These are phyloP conservation scores for Hydriomena furcata DNA, from an alignment of 2,888 invertebrate genomes.

Conservation along the genomic window DNA sequence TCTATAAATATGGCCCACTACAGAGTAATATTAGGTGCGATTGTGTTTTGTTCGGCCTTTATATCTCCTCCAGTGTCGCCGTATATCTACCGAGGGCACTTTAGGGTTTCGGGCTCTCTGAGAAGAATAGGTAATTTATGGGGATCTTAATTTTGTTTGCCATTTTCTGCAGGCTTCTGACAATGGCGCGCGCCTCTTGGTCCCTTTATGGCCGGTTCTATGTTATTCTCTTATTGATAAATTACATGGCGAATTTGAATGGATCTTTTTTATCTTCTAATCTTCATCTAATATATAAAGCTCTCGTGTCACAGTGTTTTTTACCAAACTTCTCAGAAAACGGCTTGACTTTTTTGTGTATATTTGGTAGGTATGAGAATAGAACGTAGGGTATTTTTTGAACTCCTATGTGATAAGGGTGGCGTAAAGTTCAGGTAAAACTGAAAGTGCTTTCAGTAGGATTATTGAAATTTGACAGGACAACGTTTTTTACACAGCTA, in stretches of 20 bases:
- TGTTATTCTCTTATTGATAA: constrained; percentile 4
- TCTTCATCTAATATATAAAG: no score
- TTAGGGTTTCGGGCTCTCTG: constrained; percentile 34
- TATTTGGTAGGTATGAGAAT: no score
- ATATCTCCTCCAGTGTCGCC: constrained; percentile 34
- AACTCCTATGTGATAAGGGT: no score
- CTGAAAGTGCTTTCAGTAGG: no score
- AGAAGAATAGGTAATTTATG: constrained; percentile 40
- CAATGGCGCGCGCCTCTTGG: constrained; percentile 21
- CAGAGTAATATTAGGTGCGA: constrained; percentile 46
- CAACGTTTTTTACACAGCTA: no score
- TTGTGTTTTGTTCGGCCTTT: constrained; percentile 37
- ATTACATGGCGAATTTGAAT: not conserved
- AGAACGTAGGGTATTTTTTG: no score
- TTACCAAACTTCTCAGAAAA: no score
- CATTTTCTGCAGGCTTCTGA: constrained; percentile 28
- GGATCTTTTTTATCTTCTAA: not conserved
- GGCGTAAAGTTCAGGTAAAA: no score
- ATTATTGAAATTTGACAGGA: no score
- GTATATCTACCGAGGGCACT: constrained; percentile 38
- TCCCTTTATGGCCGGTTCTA: constrained; percentile 19
- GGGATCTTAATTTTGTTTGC: constrained; percentile 38
- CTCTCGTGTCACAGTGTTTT: no score
- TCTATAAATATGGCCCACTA: constrained; percentile 45
- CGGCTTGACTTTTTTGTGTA: no score